These are phyloP conservation scores for Nebria brevicollis DNA, from an alignment of 2,888 invertebrate species.

Conservation along the genomic window DNA sequence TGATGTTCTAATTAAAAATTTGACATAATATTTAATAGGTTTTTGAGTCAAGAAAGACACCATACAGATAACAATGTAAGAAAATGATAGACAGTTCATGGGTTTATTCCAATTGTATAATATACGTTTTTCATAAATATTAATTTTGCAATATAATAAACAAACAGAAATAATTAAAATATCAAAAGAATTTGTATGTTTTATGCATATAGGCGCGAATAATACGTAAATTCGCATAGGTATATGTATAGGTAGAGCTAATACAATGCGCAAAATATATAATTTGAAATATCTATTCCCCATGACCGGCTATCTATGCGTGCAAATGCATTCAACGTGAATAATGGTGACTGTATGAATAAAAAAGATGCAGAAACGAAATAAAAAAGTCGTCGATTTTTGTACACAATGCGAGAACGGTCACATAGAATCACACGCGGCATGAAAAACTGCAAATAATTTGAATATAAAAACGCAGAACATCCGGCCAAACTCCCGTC, in stretches of 20 bases:
- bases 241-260: background rate
- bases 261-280: background rate
- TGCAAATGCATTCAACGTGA: background rate
- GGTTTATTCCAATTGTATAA: no score
- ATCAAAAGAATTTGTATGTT: no score
- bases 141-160: no score
- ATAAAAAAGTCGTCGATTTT: constrained; percentile 8
- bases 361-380: background rate
- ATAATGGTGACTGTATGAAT: constrained; percentile 3
- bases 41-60: no score
- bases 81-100: no score
- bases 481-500: constrained; percentile 43
- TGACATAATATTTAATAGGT: no score
- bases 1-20: no score
- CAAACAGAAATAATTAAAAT: no score
- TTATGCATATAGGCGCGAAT: no score
- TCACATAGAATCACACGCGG: constrained; percentile 12
- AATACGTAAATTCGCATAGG: no score
- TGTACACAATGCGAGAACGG: constrained; percentile 25
- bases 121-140: no score
- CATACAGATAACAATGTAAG: no score
- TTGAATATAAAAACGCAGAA: constrained; percentile 46
- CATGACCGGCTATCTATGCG: constrained; percentile 1
- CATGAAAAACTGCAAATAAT: constrained; percentile 47
- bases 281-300: background rate